phyloP scores from a whole-genome alignment of 2,113 vertebrate species.

The Pelmatolapia mariae region DNA sequence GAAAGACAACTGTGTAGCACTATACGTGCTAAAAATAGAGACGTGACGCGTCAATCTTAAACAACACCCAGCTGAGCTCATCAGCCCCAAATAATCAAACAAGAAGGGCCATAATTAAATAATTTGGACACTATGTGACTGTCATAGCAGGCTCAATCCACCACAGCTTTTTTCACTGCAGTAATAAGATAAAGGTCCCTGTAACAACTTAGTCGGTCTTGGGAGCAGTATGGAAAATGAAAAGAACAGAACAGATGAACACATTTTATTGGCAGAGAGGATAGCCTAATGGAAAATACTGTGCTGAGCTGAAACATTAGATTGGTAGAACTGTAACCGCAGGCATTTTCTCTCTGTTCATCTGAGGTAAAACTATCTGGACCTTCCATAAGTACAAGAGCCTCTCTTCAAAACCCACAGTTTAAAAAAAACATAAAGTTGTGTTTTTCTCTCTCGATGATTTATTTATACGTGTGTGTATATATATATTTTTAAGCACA shows the following conservation, averaged over 20 bases:
- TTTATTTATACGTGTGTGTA: not conserved
- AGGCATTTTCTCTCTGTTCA: not conserved
- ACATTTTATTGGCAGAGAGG: slow-evolving; percentile 10
- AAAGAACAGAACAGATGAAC: slow-evolving; percentile 1
- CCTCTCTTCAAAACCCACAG: not conserved
- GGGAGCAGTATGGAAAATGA: slow-evolving; percentile 13
- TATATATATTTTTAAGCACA: not conserved
- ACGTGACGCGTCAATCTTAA: not conserved
- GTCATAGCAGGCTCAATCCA: not conserved
- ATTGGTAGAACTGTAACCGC: not conserved
- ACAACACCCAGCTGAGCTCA: slow-evolving; percentile 6
- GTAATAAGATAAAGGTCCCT: slow-evolving; percentile 22
- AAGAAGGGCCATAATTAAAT: not conserved
- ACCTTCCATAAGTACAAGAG: not conserved
- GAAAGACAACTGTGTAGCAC: not conserved
- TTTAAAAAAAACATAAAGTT: not conserved
- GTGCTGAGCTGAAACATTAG: not conserved
- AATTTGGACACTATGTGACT: slow-evolving; percentile 12
- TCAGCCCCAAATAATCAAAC: not conserved
- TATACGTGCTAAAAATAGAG: not conserved
- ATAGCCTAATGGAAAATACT: not conserved
- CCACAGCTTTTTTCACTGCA: not conserved
- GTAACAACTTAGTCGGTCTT: not conserved
- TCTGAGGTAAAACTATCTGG: not conserved
- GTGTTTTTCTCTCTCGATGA: not conserved